Evolutionary conservation across 2,797 vertebrate genomes (phyloP).

Genomic region (Urophycis tenuis): DNA sequence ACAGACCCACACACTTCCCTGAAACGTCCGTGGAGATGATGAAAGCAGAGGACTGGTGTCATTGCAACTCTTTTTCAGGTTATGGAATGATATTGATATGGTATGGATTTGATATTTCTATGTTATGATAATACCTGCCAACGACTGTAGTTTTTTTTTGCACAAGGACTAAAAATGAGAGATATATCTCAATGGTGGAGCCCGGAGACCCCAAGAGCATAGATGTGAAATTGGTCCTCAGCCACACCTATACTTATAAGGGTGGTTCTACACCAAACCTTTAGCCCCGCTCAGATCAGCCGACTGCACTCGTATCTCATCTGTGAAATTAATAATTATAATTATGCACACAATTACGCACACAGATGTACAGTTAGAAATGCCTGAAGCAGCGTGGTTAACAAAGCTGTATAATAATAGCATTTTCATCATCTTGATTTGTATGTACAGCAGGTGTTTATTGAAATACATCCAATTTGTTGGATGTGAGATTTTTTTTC

Average conservation of each 20-base stretch:
- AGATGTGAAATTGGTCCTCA: background rate
- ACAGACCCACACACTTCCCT: slow-evolving; percentile 27
- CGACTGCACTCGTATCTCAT: background rate
- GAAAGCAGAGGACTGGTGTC: slow-evolving; percentile 18
- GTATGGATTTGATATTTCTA: background rate
- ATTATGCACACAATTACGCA: background rate
- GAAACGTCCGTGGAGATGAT: slow-evolving; percentile 11
- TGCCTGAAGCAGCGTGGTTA: background rate
- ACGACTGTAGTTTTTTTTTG: background rate
- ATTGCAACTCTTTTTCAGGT: background rate
- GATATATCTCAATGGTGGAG: background rate
- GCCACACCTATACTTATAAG: background rate
- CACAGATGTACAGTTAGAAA: background rate
- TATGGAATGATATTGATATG: background rate
- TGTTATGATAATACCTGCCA: background rate
- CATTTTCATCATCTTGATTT: background rate
- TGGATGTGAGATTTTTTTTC: background rate
- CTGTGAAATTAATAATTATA: background rate
- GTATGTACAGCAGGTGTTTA: background rate
- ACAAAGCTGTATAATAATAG: background rate
- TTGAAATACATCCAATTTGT: background rate
- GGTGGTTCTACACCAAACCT: background rate
- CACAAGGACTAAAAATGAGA: background rate
- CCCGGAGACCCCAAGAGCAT: background rate
- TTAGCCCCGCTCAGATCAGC: background rate